These are phyloP conservation scores for Pelodiscus sinensis DNA, from an alignment of 2,113 vertebrate genomes.

Conservation along the genomic window DNA sequence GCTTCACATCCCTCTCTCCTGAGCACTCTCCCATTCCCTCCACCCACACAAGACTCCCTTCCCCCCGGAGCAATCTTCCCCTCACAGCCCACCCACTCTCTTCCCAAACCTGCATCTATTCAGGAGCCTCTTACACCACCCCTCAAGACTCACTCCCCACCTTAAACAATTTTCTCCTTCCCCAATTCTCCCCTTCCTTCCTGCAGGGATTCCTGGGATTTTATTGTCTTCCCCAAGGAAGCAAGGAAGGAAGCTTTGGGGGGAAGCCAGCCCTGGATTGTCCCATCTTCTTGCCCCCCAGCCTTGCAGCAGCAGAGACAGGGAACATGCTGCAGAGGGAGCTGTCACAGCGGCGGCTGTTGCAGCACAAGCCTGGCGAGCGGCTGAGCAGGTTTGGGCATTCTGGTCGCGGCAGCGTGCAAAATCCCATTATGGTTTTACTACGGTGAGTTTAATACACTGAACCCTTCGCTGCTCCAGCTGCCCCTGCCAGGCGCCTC, in stretches of 20 bases:
- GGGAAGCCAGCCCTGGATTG: neutral
- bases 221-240: neutral
- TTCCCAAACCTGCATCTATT: neutral
- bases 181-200: neutral
- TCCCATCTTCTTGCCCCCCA: neutral
- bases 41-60: neutral
- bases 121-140: neutral
- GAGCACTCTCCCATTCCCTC: neutral
- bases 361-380: neutral
- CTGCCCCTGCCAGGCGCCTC: constrained; percentile 56
- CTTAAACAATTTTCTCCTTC: neutral
- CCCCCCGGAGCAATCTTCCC: neutral
- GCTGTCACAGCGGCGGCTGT: neutral
- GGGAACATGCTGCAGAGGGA: rapidly evolving
- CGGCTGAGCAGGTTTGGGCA: constrained; percentile 42
- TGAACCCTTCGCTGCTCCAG: constrained; percentile 20
- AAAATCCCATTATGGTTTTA: constrained; percentile 70
- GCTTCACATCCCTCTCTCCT: neutral
- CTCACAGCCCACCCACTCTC: neutral
- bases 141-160: neutral
- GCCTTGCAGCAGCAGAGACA: neutral
- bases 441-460: constrained; percentile 44
- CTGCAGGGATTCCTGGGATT: neutral
- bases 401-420: constrained; percentile 52
- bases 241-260: neutral